Base-by-base conservation (phyloP, 2,113 vertebrate species). In the Thryonomys swinderianus region DNA sequence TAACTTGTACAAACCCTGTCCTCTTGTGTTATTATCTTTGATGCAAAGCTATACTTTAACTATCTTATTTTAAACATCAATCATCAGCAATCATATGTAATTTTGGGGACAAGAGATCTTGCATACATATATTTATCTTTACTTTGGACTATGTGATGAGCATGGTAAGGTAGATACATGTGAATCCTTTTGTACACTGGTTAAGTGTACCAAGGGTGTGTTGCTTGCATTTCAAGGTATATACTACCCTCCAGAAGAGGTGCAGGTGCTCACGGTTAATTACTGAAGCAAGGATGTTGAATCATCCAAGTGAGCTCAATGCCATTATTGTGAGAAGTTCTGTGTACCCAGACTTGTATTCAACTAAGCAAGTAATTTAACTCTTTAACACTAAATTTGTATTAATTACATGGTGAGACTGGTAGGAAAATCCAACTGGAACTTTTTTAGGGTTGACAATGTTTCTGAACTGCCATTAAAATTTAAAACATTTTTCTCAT, bases 1-100 rank as follows among this genome's bases (percentile, higher is more conserved):
- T 96, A 91, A 86, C 83, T 97, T 78, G 45, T 91, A 96, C 86
- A 97, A 88, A 79, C 51, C 91, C 67, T 98, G 97, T 81, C 78
- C 67, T 53, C 8, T 94, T 98, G 48, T 90, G 32, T 96, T 96
- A 90, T 96, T 97, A 95, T 84, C 88, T 97, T 93, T 88, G 64
- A 88, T 93, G 76, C 64, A 93, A 85, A 93, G 40, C 69, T 94
- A 57, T 66, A 94, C 79, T 95, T 98, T 95, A 97, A 98, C 96
- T 97, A 97, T 97, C 96, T 96, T 78, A 42, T 95, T 93, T 96
- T 89, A 88, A 79, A 57, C 64, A 95, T 90, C 57, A 89, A 34
- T 94, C 55, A 0, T 21, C 40, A 87, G 90, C 93, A 73, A 18
- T 62, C 74, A 71, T 66, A 78, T 85, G 2, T 79, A 48, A 91